Evolutionary conservation across 2,888 invertebrate genomes (phyloP).

Genomic region (Strigamia crassipes): DNA sequence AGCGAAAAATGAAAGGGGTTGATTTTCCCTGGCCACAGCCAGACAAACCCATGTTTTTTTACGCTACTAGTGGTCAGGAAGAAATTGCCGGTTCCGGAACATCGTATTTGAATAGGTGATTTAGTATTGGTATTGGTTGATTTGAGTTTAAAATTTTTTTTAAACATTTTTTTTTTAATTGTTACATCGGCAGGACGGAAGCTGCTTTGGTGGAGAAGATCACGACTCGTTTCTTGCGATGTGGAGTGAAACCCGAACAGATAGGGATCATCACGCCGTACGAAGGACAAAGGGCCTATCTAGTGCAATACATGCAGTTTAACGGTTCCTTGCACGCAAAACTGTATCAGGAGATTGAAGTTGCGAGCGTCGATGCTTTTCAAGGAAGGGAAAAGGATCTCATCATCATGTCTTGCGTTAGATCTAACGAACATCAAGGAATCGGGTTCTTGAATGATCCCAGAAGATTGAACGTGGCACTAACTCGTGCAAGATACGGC

Average conservation of each 20-base stretch:
- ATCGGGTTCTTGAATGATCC: slow-evolving; percentile 99
- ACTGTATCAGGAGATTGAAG: slow-evolving; percentile 93
- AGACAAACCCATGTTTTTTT: slow-evolving; percentile 98
- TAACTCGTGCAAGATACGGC: slow-evolving; percentile 96
- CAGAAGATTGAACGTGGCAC: slow-evolving; percentile 92
- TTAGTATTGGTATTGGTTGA: too few relatives aligned
- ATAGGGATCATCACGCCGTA: slow-evolving; percentile 99
- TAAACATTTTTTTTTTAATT: too few relatives aligned
- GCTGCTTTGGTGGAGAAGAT: slow-evolving; percentile 98
- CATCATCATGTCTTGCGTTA: slow-evolving; percentile 98
- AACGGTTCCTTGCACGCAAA: slow-evolving; percentile 96
- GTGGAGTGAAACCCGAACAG: slow-evolving; percentile 95
- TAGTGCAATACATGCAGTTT: slow-evolving; percentile 98
- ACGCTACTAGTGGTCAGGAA: slow-evolving; percentile 93
- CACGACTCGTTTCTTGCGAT: slow-evolving; percentile 89
- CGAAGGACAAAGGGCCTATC: slow-evolving; percentile 95
- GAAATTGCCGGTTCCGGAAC: slow-evolving; percentile 99
- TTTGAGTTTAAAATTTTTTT: too few relatives aligned
- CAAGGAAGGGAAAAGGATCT: slow-evolving; percentile 99
- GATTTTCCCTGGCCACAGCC: slow-evolving; percentile 98
- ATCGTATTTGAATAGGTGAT: slow-evolving; percentile 90
- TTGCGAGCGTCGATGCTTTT: slow-evolving; percentile 99
- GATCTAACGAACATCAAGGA: slow-evolving; percentile 97
- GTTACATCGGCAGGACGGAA: slow-evolving; percentile 73
- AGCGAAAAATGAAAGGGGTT: slow-evolving; percentile 82